Conservation (phyloP, 1,140 invertebrate species). For the Melipona quadrifasciata region DNA sequence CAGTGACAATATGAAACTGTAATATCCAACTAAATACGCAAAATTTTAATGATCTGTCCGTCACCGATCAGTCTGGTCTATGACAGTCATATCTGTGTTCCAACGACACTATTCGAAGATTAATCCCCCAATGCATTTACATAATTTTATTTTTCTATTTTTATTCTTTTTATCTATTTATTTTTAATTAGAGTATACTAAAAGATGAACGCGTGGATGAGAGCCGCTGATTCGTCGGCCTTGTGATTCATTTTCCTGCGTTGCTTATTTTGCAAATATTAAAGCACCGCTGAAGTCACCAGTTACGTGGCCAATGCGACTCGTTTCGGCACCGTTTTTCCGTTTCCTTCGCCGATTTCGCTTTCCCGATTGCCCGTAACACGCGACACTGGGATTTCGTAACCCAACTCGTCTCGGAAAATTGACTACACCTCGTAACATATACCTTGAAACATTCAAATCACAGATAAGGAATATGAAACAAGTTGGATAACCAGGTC, state of each 20-base stretch:
- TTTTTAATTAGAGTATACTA: no score
- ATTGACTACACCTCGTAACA: background rate
- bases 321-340: background rate
- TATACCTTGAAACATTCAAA: no score
- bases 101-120: no score
- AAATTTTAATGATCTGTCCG: no score
- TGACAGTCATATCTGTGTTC: no score
- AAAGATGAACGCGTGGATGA: background rate
- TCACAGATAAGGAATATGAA: background rate
- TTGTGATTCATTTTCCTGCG: conserved; percentile 18
- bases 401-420: background rate
- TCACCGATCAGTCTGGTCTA: no score
- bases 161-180: no score
- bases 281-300: background rate
- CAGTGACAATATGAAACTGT: no score
- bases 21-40: no score
- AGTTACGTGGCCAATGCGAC: conserved; percentile 8
- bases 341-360: background rate
- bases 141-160: no score
- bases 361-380: background rate
- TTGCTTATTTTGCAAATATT: conserved; percentile 25
- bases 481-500: background rate
- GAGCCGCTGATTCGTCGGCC: background rate
- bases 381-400: conserved; percentile 14
- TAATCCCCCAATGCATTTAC: no score